A percentile compares a stretch with the other conserved stretches of the same genome.
Evolutionary conservation across 2,888 invertebrate genomes (phyloP).

Genomic region (Plebejus argus): DNA sequence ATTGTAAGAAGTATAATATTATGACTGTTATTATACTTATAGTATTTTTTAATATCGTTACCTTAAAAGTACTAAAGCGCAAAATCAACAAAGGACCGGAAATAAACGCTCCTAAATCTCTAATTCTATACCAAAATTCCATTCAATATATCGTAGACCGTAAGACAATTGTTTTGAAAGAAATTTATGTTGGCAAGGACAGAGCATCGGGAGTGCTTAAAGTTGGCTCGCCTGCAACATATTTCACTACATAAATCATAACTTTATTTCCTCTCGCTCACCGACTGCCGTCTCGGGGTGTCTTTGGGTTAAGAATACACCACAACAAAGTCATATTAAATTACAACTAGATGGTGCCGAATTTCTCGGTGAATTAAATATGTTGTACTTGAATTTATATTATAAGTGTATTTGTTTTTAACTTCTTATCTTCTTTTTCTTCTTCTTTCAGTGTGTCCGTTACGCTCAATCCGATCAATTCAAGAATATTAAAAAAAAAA

Average conservation of each 20-base stretch:
- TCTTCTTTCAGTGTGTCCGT: neutral
- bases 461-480: no score
- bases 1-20: no score
- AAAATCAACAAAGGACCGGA: neutral
- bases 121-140: neutral
- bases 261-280: constrained; percentile 78
- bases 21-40: no score
- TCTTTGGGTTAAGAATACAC: constrained; percentile 75
- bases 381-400: neutral
- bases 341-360: constrained; percentile 58
- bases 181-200: constrained; percentile 65
- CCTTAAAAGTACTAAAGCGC: neutral
- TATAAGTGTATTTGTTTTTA: neutral
- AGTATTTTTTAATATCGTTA: neutral
- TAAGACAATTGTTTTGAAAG: constrained; percentile 58
- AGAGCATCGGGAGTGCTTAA: constrained; percentile 56
- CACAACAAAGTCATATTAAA: constrained; percentile 76
- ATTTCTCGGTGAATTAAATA: constrained; percentile 13
- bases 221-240: constrained; percentile 62
- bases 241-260: constrained; percentile 79
- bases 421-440: neutral
- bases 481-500: no score
- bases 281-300: constrained; percentile 59
- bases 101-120: neutral
- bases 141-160: constrained; percentile 33